Conservation (phyloP, 2,797 vertebrate genomes). For the Brotogeris chrysoptera region DNA sequence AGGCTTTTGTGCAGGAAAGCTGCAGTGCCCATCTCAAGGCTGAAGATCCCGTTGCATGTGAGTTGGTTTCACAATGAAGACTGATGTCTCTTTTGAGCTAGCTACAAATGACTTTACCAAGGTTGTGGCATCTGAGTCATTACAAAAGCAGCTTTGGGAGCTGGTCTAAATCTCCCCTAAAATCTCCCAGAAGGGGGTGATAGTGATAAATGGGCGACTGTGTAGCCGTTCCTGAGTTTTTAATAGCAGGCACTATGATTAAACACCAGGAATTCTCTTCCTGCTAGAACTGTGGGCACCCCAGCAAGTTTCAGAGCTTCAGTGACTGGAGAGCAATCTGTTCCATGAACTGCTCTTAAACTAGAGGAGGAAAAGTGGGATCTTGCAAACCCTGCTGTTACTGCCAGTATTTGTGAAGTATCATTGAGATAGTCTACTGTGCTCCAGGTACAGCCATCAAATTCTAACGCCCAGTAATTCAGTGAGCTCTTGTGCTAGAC, state of each 20-base stretch:
- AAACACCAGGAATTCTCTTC: slow-evolving; percentile 62
- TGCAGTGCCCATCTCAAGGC: neutral
- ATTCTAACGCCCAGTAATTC: neutral
- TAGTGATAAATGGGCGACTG: neutral
- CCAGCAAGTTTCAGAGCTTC: slow-evolving; percentile 83
- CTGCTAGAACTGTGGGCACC: slow-evolving; percentile 82
- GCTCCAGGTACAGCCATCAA: neutral
- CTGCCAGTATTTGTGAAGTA: neutral
- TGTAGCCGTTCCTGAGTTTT: neutral
- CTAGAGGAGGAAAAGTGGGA: slow-evolving; percentile 51
- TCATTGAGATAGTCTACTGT: neutral
- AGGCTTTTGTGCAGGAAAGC: neutral
- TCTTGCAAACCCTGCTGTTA: neutral
- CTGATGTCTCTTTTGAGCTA: neutral
- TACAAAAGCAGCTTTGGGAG: neutral
- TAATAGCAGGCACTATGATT: neutral
- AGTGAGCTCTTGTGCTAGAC: neutral
- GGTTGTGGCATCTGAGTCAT: neutral
- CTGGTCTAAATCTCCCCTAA: neutral
- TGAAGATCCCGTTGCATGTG: neutral
- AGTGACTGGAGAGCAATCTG: slow-evolving; percentile 80
- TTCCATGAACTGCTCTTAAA: slow-evolving; percentile 86
- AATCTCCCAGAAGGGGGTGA: neutral
- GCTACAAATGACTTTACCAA: neutral
- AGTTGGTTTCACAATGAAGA: neutral